Evolutionary conservation across 1,140 invertebrate species (phyloP), one percentile per base, ranked within the genome.

Genomic region (Panulirus ornatus): DNA sequence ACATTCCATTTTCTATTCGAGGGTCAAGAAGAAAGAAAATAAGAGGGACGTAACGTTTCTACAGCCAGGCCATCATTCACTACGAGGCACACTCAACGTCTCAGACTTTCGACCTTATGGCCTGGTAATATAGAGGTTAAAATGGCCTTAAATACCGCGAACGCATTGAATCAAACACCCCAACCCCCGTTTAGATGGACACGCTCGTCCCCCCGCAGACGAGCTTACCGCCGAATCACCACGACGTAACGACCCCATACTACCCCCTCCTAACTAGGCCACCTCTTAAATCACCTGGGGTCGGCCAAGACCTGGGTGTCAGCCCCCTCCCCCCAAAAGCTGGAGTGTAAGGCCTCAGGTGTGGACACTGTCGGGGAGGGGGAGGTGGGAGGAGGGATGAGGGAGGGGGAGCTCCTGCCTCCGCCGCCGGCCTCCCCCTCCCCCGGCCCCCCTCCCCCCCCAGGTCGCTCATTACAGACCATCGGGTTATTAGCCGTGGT

Each of bases 401-500:
- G 51, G 6, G 34, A 22, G 22, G 27, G 42, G 14, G 11, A 22
- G 36, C 36, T 30, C 58, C 22, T 51, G 9, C 27, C 36, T 27
- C n/a, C 34, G 16, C 47, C 63, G 47, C n/a, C 51, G 22, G 38
- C 63, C 58, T 27, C 58, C n/a, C 44, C 30, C 63, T 54, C 44
- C 47, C 40, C 40, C 14, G 14, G 19, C 63, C 78, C 42, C 38
- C 47, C 22, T 44, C 47, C 34, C n/a, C 44, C 63, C 30, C 36
- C 58, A 44, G 63, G 22, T 27, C 70, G 19, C 30, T 83, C 66
- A 76, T 83, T 83, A 88, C 79, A 40, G 79, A 27, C 79, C 63
- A 83, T 75, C 66, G 79, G 42, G 87, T 89, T 82, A 89, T 89
- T 89, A 89, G 87, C 87, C 78, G 47, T 83, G 66, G 70, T 84